Percentiles rank a stretch among this genome's conserved stretches.
Conservation (phyloP, 1,140 invertebrate species). For the Cheumatopsyche charites region DNA sequence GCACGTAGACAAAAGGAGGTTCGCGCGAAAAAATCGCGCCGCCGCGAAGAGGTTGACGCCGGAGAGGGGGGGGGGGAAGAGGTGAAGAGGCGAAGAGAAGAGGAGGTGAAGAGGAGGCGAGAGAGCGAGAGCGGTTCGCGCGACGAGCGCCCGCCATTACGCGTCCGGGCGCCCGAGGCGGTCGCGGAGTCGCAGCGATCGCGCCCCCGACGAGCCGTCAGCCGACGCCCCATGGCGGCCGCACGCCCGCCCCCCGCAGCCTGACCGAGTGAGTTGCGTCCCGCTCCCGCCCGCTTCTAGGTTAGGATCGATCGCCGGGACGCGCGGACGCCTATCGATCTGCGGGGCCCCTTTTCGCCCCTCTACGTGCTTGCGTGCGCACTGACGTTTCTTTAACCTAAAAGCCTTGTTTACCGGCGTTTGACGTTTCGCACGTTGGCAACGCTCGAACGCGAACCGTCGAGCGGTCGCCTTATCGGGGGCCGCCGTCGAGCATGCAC, state of each 20-base stretch:
- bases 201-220: background rate
- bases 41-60: conserved; percentile 4
- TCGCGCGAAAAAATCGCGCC: no score
- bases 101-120: background rate
- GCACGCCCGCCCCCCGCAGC: background rate
- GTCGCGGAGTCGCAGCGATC: background rate
- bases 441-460: conserved; percentile 11
- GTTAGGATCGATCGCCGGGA: conserved; percentile 21
- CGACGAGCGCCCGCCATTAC: no score
- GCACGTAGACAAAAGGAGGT: no score
- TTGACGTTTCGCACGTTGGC: conserved; percentile 33
- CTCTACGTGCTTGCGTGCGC: background rate
- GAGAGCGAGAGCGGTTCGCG: no score
- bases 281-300: background rate
- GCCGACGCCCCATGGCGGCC: conserved; percentile 1
- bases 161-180: background rate
- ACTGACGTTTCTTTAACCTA: no score
- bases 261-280: background rate
- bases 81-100: background rate
- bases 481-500: conserved; percentile 3
- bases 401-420: background rate
- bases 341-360: background rate
- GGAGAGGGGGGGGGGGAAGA: background rate
- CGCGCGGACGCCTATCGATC: conserved; percentile 25
- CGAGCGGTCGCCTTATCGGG: background rate